Evolutionary conservation across 2,113 vertebrate genomes (phyloP).

Genomic region (Entomyzon cyanotis): DNA sequence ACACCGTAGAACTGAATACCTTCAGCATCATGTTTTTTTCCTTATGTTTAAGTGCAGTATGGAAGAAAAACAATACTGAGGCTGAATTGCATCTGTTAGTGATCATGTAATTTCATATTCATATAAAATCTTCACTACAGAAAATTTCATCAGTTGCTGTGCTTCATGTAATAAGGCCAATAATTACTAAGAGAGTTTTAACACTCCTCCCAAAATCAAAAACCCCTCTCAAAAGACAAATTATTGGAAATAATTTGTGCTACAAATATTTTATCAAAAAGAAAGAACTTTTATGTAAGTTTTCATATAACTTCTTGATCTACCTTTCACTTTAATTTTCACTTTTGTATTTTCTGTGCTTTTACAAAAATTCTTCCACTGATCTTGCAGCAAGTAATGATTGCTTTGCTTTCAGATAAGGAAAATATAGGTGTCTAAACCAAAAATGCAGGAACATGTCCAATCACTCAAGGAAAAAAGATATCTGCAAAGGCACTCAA

Average conservation of each 20-base stretch:
- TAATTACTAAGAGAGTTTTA: not conserved
- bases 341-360: not conserved
- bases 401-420: not conserved
- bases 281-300: accelerated
- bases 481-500: not conserved
- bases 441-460: accelerated
- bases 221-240: not conserved
- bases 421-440: not conserved
- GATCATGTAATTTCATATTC: not conserved
- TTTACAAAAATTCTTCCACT: not conserved
- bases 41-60: not conserved
- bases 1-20: not conserved
- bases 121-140: not conserved
- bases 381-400: not conserved
- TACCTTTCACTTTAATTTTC: not conserved
- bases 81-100: not conserved
- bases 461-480: not conserved
- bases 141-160: not conserved
- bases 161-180: not conserved
- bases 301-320: not conserved
- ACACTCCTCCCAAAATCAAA: not conserved
- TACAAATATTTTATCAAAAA: not conserved
- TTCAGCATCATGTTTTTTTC: not conserved
- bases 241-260: not conserved
- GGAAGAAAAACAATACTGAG: not conserved